Conservation (phyloP, 1,140 invertebrate genomes). For the Theocolax elegans region DNA sequence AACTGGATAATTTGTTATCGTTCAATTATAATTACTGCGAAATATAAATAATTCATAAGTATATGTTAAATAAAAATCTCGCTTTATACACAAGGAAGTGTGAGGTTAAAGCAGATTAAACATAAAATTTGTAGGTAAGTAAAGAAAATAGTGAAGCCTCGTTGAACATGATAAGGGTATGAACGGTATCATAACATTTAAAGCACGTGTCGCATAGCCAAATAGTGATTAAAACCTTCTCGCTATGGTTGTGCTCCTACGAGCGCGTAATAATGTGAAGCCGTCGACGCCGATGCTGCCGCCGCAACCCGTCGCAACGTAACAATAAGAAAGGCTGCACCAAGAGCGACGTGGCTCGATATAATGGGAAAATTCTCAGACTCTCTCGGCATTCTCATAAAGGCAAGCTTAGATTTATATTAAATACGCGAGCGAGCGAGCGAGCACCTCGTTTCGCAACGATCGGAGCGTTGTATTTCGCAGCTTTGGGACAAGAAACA, state of each 20-base stretch:
- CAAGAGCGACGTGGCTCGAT: slow-evolving; percentile 6
- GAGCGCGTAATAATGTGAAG: not conserved
- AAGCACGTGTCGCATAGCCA: not conserved
- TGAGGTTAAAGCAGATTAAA: no score
- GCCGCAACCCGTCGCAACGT: not conserved
- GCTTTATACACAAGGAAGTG: no score
- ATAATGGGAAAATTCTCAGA: slow-evolving; percentile 50
- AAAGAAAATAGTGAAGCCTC: no score
- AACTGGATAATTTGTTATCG: no score
- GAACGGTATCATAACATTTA: no score
- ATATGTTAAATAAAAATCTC: no score
- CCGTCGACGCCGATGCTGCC: no score
- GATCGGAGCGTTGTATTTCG: not conserved
- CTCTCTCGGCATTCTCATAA: slow-evolving; percentile 33
- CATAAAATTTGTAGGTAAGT: no score
- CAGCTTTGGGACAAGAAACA: no score
- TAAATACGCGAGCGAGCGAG: not conserved
- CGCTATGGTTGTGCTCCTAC: not conserved
- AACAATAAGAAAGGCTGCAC: slow-evolving; percentile 16
- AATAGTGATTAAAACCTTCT: slow-evolving; percentile 1
- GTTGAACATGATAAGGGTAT: no score
- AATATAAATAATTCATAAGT: no score
- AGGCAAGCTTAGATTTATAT: slow-evolving; percentile 16
- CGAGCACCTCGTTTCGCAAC: not conserved
- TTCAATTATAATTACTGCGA: no score